Conservation (phyloP, 2,113 vertebrate genomes). For the Ranitomeya imitator region DNA sequence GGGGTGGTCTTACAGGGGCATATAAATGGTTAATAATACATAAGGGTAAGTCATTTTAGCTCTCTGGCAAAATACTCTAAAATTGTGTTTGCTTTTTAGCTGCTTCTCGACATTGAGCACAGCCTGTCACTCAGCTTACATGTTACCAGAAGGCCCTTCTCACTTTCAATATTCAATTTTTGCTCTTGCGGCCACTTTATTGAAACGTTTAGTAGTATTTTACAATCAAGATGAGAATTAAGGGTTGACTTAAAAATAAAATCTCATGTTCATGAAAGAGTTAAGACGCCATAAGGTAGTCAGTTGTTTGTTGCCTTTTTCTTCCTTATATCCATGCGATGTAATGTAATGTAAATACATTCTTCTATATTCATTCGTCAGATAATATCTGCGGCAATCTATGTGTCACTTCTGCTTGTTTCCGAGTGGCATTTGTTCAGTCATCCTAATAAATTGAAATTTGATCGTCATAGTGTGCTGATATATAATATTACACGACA, state of each 20-base stretch:
- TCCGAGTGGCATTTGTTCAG: background rate
- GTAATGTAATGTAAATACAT: background rate
- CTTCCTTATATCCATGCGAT: background rate
- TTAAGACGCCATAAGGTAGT: background rate
- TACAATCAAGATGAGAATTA: background rate
- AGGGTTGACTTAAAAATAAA: background rate
- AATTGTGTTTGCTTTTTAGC: no score
- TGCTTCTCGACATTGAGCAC: no score
- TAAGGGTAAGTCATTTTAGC: no score
- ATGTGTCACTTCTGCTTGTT: background rate
- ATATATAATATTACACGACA: background rate
- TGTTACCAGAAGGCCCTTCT: no score
- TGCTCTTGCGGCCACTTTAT: no score
- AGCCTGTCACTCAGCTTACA: no score
- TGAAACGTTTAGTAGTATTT: no score
- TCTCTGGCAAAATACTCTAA: no score
- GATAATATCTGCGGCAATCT: background rate
- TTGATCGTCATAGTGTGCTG: background rate
- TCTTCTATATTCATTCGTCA: slow-evolving; percentile 5
- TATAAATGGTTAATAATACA: no score
- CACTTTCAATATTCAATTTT: no score
- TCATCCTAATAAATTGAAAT: background rate
- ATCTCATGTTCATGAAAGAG: background rate
- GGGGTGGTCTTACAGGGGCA: no score
- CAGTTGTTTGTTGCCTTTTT: background rate